Evolutionary conservation across 2,888 invertebrate species (phyloP).

Genomic region (Eulithis testata): DNA sequence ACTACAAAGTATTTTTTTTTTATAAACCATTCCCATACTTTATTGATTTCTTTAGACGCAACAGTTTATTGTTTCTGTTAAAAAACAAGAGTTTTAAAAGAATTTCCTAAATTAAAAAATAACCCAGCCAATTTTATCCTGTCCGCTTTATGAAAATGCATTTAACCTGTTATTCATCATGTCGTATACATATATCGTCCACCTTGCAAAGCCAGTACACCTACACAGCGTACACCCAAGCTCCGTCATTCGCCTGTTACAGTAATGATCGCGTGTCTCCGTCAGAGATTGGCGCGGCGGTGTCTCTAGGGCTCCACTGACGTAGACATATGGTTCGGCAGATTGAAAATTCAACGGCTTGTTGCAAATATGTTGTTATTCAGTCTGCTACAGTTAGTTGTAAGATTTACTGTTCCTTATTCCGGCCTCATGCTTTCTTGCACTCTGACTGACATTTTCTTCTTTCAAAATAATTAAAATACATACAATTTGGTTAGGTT

Average conservation of each 20-base stretch:
- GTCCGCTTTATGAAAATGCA: too few relatives aligned
- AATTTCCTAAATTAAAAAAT: too few relatives aligned
- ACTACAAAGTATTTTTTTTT: too few relatives aligned
- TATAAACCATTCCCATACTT: too few relatives aligned
- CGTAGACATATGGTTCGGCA: slow-evolving; percentile 56
- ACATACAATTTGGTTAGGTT: neutral
- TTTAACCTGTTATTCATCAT: slow-evolving; percentile 1
- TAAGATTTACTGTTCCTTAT: slow-evolving; percentile 20
- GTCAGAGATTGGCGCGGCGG: slow-evolving; percentile 57
- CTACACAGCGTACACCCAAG: slow-evolving; percentile 29
- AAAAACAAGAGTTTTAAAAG: too few relatives aligned
- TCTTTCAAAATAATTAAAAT: neutral
- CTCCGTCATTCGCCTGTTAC: slow-evolving; percentile 36
- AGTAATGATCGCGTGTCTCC: slow-evolving; percentile 47
- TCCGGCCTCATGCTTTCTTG: neutral
- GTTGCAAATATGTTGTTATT: slow-evolving; percentile 33
- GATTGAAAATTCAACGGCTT: slow-evolving; percentile 47
- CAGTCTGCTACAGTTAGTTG: slow-evolving; percentile 21
- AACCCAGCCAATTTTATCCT: too few relatives aligned
- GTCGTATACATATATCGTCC: slow-evolving; percentile 13
- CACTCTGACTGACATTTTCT: slow-evolving; percentile 8
- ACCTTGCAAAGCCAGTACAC: slow-evolving; percentile 24
- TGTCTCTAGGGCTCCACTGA: slow-evolving; percentile 45
- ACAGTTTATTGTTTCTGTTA: too few relatives aligned
- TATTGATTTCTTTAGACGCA: too few relatives aligned